Conservation (phyloP, 2,888 invertebrate species). For the Cyrtodaria siliqua region DNA sequence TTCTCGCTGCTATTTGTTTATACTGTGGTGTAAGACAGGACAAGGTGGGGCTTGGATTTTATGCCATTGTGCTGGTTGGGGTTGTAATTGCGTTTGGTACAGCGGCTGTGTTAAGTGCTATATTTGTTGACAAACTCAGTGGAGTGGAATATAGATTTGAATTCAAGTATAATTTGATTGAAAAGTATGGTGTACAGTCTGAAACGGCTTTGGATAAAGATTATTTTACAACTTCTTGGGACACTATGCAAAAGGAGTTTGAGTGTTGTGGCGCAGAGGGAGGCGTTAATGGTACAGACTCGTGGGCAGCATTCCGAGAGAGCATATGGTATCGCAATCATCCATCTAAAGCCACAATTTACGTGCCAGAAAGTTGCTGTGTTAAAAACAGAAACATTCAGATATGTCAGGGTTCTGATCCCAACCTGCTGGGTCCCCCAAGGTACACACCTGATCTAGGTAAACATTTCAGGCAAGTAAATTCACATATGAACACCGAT, state of each 20-base stretch:
- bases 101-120: constrained; percentile 51
- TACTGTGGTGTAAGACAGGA: constrained; percentile 58
- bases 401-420: constrained; percentile 58
- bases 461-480: constrained; percentile 25
- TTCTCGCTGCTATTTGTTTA: constrained; percentile 53
- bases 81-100: constrained; percentile 48
- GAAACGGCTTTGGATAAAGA: constrained; percentile 23
- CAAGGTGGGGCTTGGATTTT: constrained; percentile 61
- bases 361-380: constrained; percentile 64
- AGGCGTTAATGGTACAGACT: constrained; percentile 48
- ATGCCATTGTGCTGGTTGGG: constrained; percentile 47
- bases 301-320: constrained; percentile 58
- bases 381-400: constrained; percentile 43
- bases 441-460: constrained; percentile 43
- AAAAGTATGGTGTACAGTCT: constrained; percentile 44
- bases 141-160: constrained; percentile 51
- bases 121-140: constrained; percentile 54
- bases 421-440: constrained; percentile 53
- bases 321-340: constrained; percentile 49
- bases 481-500: constrained; percentile 47
- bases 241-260: constrained; percentile 53
- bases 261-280: constrained; percentile 62
- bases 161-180: constrained; percentile 51
- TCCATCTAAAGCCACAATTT: constrained; percentile 38
- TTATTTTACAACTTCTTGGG: constrained; percentile 57